Percentiles rank a stretch among this genome's conserved stretches.
Evolutionary conservation across 2,797 vertebrate genomes (phyloP).

Genomic region (Anguilla marmorata): DNA sequence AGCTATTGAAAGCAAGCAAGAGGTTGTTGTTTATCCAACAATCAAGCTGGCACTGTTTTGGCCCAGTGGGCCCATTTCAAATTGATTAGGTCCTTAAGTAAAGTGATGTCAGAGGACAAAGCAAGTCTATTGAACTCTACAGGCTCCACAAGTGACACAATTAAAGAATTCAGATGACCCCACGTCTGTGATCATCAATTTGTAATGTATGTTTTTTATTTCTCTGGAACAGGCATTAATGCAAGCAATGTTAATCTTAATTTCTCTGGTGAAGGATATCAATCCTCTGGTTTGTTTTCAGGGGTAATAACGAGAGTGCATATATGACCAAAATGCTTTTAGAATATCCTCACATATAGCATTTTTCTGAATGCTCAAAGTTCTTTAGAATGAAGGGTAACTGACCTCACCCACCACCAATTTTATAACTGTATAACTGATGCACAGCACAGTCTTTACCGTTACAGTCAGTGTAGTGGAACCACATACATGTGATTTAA

Average conservation of each 20-base stretch:
- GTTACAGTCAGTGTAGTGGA: background rate
- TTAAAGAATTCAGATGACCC: background rate
- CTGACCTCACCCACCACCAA: no score
- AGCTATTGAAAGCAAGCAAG: slow-evolving; percentile 60
- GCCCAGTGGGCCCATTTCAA: slow-evolving; percentile 40
- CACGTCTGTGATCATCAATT: background rate
- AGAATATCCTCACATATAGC: no score
- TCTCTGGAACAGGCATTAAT: background rate
- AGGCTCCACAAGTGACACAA: background rate
- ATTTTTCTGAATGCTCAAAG: no score
- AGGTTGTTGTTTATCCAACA: slow-evolving; percentile 60
- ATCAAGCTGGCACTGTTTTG: slow-evolving; percentile 50
- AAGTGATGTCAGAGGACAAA: slow-evolving; percentile 37
- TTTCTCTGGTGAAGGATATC: background rate
- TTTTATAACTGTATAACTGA: background rate
- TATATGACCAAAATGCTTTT: background rate
- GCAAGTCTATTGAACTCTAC: slow-evolving; percentile 24
- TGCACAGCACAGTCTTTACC: background rate
- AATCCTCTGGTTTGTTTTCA: background rate
- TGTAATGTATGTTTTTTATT: background rate
- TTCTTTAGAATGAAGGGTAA: no score
- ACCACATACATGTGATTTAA: background rate
- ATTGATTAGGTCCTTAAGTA: slow-evolving; percentile 56
- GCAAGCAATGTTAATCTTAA: background rate
- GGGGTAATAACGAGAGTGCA: background rate